phyloP scores from a whole-genome alignment of 2,888 invertebrate species.

The Phyllotreta cruciferae region DNA sequence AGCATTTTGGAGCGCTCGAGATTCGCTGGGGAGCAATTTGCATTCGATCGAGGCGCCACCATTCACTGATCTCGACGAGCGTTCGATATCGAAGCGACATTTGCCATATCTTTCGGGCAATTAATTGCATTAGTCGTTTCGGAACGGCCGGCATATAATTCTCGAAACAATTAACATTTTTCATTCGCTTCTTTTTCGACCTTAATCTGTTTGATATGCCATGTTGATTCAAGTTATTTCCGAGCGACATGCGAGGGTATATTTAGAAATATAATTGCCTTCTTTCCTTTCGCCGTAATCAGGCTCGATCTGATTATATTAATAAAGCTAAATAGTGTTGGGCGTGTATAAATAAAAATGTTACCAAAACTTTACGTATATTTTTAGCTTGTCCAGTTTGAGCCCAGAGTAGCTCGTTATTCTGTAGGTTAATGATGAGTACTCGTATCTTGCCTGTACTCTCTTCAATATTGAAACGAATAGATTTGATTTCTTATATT shows the following conservation, averaged over 20 bases:
- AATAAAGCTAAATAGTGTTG: slow-evolving; percentile 6
- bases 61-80: too few species aligned
- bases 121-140: slow-evolving; percentile 14
- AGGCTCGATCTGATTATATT: neutral
- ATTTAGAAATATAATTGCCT: slow-evolving; percentile 22
- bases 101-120: slow-evolving; percentile 11
- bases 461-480: too few species aligned
- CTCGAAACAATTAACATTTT: slow-evolving; percentile 21
- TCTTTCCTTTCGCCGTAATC: slow-evolving; percentile 13
- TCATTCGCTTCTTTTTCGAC: slow-evolving; percentile 14
- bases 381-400: too few species aligned
- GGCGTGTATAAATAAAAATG: neutral
- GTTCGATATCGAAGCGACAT: too few species aligned
- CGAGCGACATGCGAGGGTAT: slow-evolving; percentile 21
- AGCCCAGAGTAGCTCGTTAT: too few species aligned
- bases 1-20: too few species aligned
- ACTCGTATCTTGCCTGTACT: too few species aligned
- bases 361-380: too few species aligned
- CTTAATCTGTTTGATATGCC: slow-evolving; percentile 25
- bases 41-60: too few species aligned
- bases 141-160: slow-evolving; percentile 9
- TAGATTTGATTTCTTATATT: too few species aligned
- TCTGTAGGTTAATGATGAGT: too few species aligned
- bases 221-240: slow-evolving; percentile 27
- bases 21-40: too few species aligned